These are phyloP conservation scores for Gortyna flavago DNA, from an alignment of 2,888 invertebrate genomes.

Conservation along the genomic window DNA sequence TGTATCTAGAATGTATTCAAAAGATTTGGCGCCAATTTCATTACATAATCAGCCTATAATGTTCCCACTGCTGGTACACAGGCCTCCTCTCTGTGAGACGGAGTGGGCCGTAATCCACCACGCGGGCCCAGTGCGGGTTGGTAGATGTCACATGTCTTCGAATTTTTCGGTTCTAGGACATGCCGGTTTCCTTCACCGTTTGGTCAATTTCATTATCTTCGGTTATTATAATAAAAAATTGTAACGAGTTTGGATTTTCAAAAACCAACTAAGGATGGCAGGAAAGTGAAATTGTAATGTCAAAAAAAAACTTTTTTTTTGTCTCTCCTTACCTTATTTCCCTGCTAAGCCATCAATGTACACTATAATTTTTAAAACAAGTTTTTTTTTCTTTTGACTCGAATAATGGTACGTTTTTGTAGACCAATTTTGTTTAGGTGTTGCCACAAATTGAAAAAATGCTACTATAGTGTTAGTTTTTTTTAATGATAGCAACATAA, in stretches of 20 bases:
- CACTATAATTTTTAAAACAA: background rate
- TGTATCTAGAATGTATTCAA: background rate
- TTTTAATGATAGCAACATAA: constrained; percentile 44
- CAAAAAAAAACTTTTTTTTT: background rate
- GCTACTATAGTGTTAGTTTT: constrained; percentile 52
- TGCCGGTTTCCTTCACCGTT: too few relatives aligned
- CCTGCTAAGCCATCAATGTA: background rate
- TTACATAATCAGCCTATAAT: too few relatives aligned
- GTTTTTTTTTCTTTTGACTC: background rate
- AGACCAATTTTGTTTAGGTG: constrained; percentile 25
- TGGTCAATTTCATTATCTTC: too few relatives aligned
- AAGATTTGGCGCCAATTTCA: background rate
- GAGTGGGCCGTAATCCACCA: too few relatives aligned
- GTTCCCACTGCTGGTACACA: too few relatives aligned
- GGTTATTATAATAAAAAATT: background rate
- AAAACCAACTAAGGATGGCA: background rate
- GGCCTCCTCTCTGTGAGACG: too few relatives aligned
- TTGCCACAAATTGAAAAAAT: constrained; percentile 43
- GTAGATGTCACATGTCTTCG: too few relatives aligned
- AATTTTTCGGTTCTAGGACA: too few relatives aligned
- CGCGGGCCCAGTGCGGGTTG: too few relatives aligned
- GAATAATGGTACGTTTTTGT: constrained; percentile 10
- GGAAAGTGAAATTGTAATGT: background rate
- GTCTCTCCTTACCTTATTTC: background rate
- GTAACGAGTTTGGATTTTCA: background rate